These are phyloP conservation scores for Marmota flaviventris DNA, from an alignment of 2,113 vertebrate species.

Conservation along the genomic window DNA sequence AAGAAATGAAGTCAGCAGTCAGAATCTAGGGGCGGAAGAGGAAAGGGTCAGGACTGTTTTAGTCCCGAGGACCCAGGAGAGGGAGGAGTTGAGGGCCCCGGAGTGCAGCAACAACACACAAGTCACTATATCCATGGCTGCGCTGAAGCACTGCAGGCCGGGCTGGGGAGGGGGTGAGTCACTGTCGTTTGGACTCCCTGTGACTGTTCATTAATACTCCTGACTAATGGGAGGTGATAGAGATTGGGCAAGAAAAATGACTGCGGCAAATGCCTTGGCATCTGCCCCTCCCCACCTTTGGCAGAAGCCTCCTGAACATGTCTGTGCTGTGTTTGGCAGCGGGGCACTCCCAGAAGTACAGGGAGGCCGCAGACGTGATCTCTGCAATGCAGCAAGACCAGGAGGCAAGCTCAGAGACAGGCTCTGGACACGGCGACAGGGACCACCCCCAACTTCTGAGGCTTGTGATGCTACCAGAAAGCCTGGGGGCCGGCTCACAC, in stretches of 20 bases:
- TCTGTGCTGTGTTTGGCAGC: neutral
- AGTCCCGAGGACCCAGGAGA: neutral
- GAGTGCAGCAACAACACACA: neutral
- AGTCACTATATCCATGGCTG: neutral
- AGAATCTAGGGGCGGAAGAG: neutral
- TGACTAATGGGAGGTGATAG: slow-evolving; percentile 29
- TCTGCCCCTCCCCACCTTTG: neutral
- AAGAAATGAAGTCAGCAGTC: neutral
- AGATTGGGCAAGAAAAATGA: slow-evolving; percentile 39
- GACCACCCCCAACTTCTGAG: neutral
- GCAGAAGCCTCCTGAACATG: neutral
- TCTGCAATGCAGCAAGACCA: neutral
- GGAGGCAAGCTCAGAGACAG: neutral
- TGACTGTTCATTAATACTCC: slow-evolving; percentile 7
- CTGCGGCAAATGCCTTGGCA: slow-evolving; percentile 1
- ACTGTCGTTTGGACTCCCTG: neutral
- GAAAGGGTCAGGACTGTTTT: neutral
- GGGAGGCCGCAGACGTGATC: neutral
- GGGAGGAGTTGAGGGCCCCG: neutral
- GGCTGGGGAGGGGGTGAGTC: neutral
- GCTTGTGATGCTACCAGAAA: neutral
- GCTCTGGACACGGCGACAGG: rapidly evolving
- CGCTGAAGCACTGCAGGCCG: neutral
- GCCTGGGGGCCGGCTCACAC: neutral
- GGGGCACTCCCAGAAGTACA: neutral